Conservation (phyloP, 2,797 vertebrate species). For the Coregonus suidteri region DNA sequence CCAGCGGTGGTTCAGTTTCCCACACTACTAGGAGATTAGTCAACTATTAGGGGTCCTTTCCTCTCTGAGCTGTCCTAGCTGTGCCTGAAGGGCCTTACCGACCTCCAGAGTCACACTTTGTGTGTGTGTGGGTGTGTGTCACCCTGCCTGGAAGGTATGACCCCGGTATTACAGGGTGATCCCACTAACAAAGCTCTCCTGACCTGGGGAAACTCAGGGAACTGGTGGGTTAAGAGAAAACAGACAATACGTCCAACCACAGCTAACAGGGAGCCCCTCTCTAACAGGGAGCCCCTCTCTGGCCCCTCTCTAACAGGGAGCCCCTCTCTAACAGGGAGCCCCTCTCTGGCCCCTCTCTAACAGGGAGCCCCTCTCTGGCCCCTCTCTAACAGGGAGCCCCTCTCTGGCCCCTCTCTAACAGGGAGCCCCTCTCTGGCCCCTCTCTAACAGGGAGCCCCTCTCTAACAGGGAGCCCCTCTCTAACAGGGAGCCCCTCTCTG, state of each 20-base stretch:
- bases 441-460: no score
- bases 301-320: no score
- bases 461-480: no score
- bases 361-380: no score
- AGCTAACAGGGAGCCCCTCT: slow-evolving; percentile 6
- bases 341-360: no score
- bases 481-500: no score
- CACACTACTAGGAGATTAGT: not conserved
- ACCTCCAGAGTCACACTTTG: not conserved
- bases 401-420: no score
- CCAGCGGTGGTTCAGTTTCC: not conserved
- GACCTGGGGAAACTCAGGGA: slow-evolving; percentile 52
- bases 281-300: no score
- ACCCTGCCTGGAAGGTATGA: slow-evolving; percentile 37
- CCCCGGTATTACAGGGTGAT: slow-evolving; percentile 54
- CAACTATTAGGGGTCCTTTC: slow-evolving; percentile 14
- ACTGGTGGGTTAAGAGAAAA: slow-evolving; percentile 54
- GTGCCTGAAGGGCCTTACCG: slow-evolving; percentile 22
- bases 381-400: no score
- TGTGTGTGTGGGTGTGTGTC: no score
- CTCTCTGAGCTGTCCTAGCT: slow-evolving; percentile 10
- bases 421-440: no score
- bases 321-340: no score
- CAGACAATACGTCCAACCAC: slow-evolving; percentile 37
- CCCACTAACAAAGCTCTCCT: slow-evolving; percentile 45